phyloP scores from a whole-genome alignment of 2,797 vertebrate genomes.

The Meda fulgida region DNA sequence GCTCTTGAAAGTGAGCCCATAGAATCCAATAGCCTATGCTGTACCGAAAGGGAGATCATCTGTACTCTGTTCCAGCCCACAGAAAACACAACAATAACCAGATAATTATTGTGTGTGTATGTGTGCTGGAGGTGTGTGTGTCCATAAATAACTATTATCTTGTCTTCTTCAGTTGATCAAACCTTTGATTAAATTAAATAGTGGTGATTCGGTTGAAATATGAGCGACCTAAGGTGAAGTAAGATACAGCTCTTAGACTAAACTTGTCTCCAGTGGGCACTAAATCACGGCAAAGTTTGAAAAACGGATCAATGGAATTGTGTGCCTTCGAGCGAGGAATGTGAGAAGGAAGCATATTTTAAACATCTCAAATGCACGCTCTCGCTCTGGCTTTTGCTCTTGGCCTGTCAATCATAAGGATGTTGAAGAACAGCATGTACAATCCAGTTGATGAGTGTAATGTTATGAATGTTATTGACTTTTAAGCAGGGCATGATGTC shows the following conservation, averaged over 20 bases:
- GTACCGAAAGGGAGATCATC: slow-evolving; percentile 19
- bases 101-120: not conserved
- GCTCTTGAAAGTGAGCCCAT: not conserved
- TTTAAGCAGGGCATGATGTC: not conserved
- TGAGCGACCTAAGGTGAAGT: slow-evolving; percentile 13
- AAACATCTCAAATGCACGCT: slow-evolving; percentile 5
- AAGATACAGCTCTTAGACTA: slow-evolving; percentile 44
- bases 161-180: not conserved
- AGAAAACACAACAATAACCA: slow-evolving; percentile 9
- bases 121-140: not conserved
- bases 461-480: slow-evolving; percentile 6
- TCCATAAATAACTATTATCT: slow-evolving; percentile 41
- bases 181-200: not conserved
- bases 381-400: not conserved
- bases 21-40: slow-evolving; percentile 6
- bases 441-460: slow-evolving; percentile 17
- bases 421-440: slow-evolving; percentile 10
- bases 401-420: not conserved
- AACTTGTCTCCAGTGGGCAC: slow-evolving; percentile 40
- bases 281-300: slow-evolving; percentile 48
- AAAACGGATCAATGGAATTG: slow-evolving; percentile 56
- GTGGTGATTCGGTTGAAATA: slow-evolving; percentile 25
- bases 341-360: slow-evolving; percentile 45
- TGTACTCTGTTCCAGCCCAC: not conserved
- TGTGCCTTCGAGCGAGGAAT: slow-evolving; percentile 47